Conservation (phyloP, 2,888 invertebrate genomes). For the Melipona beecheii region DNA sequence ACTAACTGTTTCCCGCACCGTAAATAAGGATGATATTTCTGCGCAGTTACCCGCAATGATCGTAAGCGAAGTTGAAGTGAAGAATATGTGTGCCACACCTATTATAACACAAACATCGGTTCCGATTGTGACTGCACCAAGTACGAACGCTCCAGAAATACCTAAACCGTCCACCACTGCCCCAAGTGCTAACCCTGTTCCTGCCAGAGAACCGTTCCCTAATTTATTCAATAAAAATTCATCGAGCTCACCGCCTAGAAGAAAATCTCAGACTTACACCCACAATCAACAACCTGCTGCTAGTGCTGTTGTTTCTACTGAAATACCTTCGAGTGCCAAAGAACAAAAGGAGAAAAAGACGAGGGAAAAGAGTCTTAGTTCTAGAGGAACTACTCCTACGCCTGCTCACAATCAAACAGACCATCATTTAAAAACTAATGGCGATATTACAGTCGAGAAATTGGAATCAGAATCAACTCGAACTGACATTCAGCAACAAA, state of each 20-base stretch:
- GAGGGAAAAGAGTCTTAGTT: conserved; percentile 74
- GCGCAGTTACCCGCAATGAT: conserved; percentile 79
- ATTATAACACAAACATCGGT: conserved; percentile 47
- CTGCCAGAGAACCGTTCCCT: conserved; percentile 71
- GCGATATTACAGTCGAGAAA: conserved; percentile 76
- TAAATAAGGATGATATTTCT: conserved; percentile 74
- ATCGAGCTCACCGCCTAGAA: conserved; percentile 77
- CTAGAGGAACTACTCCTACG: conserved; percentile 72
- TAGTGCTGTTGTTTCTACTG: conserved; percentile 47
- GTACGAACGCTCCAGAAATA: conserved; percentile 64
- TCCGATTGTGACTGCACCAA: conserved; percentile 45
- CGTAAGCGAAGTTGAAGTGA: conserved; percentile 58
- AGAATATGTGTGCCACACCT: conserved; percentile 39
- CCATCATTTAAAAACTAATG: conserved; percentile 75
- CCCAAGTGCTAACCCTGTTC: conserved; percentile 66
- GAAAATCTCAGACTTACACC: conserved; percentile 73
- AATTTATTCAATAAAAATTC: conserved; percentile 68
- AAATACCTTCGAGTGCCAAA: conserved; percentile 68
- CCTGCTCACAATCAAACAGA: conserved; percentile 70
- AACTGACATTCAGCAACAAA: conserved; percentile 72
- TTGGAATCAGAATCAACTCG: conserved; percentile 71
- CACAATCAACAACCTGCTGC: conserved; percentile 48
- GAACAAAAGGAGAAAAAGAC: conserved; percentile 75
- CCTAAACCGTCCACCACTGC: conserved; percentile 67
- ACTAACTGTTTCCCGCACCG: conserved; percentile 48